Base-by-base conservation (phyloP, 2,888 invertebrate genomes). In the Oxytorus armatus region DNA sequence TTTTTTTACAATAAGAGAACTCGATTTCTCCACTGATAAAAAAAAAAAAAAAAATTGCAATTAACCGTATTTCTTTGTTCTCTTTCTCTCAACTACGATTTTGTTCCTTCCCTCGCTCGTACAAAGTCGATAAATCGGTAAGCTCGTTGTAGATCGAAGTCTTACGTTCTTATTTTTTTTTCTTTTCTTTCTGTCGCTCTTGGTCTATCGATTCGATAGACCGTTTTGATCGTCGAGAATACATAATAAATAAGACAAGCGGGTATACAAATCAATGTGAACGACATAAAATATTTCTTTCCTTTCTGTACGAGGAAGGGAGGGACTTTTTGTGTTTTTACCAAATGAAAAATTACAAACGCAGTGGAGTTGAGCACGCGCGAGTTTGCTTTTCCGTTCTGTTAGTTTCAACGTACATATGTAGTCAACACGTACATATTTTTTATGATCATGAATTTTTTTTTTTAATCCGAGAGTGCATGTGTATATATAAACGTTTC, bases 391-490 rank as follows among this genome's bases (percentile, higher is more conserved):
- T 29, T 29, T 29, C 29, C 29, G 29, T 29, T 29, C 29, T 29
- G 2, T 29, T 29, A 29, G 29, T 29, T 29, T 29, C 5, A 5
- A 29, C 29, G 29, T 29, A 29, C 29, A 29, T 29, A 29, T 29
- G 29, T 29, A 29, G 5, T 5, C 2, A 29, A 29, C 29, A 29
- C 29, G 29, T 29, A 29, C 29, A 29, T 29, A 29, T 29, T 83
- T 84, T 85, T 77, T 85, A n/a, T n/a, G n/a, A n/a, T n/a, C n/a
- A n/a, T n/a, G n/a, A n/a, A n/a, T n/a, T n/a, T n/a, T n/a, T 79
- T 57, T 76, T 82, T 83, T 75, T 82, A 83, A 82, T 85, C 83
- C 79, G 84, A 81, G 81, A 79, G 81, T 84, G 81, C 83, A 23
- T 47, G 2, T 29, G 2, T 29, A 3, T 29, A n/a, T 74, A 82